Conservation (phyloP, 1,140 invertebrate genomes). For the Drosophila parabipectinata region DNA sequence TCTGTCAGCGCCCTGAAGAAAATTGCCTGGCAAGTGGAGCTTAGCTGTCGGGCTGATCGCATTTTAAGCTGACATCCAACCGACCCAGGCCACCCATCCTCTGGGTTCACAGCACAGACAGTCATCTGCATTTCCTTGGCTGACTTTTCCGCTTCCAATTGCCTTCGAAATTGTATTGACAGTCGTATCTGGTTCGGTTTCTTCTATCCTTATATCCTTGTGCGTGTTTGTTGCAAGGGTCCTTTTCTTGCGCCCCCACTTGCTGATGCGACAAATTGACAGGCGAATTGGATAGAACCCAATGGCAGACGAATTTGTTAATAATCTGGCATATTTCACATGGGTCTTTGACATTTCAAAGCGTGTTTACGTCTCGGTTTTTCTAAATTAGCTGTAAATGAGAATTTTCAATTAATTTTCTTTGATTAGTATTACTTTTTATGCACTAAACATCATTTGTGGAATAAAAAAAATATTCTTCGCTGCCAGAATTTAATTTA, state of each 20-base stretch:
- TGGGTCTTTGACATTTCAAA: slow-evolving; percentile 14
- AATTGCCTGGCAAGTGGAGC: slow-evolving; percentile 32
- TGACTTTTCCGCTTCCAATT: slow-evolving; percentile 56
- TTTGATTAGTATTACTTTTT: background rate
- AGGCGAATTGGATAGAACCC: slow-evolving; percentile 29
- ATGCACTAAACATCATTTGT: no score
- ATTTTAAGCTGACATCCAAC: slow-evolving; percentile 63
- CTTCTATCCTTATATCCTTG: slow-evolving; percentile 11
- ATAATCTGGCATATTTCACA: slow-evolving; percentile 49
- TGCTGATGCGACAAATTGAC: slow-evolving; percentile 72
- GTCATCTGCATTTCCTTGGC: slow-evolving; percentile 37
- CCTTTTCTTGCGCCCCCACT: slow-evolving; percentile 19
- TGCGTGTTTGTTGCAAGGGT: slow-evolving; percentile 1
- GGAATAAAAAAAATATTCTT: background rate
- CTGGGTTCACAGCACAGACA: slow-evolving; percentile 1
- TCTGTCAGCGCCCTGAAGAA: slow-evolving; percentile 58
- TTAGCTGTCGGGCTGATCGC: slow-evolving; percentile 67
- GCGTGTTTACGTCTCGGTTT: slow-evolving; percentile 10
- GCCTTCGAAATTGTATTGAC: slow-evolving; percentile 68
- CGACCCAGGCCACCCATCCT: slow-evolving; percentile 5
- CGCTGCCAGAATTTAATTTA: background rate
- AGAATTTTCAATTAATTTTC: background rate
- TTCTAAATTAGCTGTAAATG: slow-evolving; percentile 15
- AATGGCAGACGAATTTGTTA: slow-evolving; percentile 61
- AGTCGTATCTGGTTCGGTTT: slow-evolving; percentile 41